phyloP scores from a whole-genome alignment of 2,113 vertebrate genomes.

The Melanerpes aurifrons region DNA sequence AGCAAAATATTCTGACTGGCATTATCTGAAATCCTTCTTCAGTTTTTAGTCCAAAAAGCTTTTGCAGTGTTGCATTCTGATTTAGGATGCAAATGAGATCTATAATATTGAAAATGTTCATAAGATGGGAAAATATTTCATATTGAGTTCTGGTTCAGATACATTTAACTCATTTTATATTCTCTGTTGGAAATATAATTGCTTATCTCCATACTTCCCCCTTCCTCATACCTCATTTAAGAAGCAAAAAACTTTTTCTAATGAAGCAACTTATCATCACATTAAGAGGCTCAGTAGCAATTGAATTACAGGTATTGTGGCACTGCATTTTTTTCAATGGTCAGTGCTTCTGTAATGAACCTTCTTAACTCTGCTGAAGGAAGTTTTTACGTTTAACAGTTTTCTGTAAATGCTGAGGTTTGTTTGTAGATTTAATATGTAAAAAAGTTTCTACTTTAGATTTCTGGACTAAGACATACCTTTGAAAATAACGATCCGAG shows the following conservation, averaged over 20 bases:
- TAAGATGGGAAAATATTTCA: not conserved
- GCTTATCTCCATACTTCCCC: not conserved
- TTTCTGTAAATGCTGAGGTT: not conserved
- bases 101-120: not conserved
- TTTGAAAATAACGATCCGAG: not conserved
- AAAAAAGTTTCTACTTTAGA: not conserved
- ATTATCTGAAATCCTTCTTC: not conserved
- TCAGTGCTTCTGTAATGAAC: not conserved
- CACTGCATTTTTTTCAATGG: not conserved
- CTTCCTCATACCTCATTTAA: slow-evolving; percentile 24
- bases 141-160: not conserved
- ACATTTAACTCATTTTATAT: not conserved
- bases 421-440: not conserved
- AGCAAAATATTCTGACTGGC: not conserved
- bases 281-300: slow-evolving; percentile 2
- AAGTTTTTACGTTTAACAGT: not conserved
- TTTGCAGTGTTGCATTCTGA: not conserved
- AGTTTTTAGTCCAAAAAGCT: not conserved
- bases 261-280: slow-evolving; percentile 39
- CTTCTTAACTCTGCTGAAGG: not conserved
- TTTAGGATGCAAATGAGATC: not conserved
- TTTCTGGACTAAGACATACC: not conserved
- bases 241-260: slow-evolving; percentile 6
- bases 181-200: not conserved
- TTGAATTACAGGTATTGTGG: not conserved